Base-by-base conservation (phyloP, 2,113 vertebrate genomes). In the Artemisiospiza belli region DNA sequence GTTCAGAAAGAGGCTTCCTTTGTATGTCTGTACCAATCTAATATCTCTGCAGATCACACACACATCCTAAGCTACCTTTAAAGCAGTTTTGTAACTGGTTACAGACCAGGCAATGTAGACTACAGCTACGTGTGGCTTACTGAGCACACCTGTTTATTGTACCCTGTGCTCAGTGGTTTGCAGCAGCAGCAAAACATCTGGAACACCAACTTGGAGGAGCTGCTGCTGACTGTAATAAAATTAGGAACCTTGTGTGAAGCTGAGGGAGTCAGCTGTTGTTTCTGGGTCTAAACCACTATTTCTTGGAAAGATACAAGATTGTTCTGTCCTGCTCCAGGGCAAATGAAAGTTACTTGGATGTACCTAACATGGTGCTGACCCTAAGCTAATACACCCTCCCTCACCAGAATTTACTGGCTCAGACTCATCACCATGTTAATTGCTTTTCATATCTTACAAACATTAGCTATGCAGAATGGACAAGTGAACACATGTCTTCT, bases 351-450 rank as follows among this genome's bases (percentile, higher is more conserved):
- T 67, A 1, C 20, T 46, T 69, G 52, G 22, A 74, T 41, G 35
- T 81, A 47, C 11, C 67, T 89, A 59, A 31, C 51, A 51, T n/a
- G 30, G 20, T 55, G 47, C 69, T 86, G 83, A 74, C 31, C 62
- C 66, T 41, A 19, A 84, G 74, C 66, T 84, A 55, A 52, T 79
- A 28, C 9, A 67, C 6, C 27, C 27, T 87, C 64, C 92, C 23
- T 72, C 0, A 0, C 35, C 63, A 67, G 31, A 54, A 25, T 30
- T 83, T 86, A 64, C 20, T 91, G 90, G 69, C 76, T 89, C 61
- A 90, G 51, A 52, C 55, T 93, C 86, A 90, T 96, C 89, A 81
- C 33, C 57, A 47, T 84, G 47, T 67, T 91, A 93, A 93, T 94
- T 89, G 69, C 83, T 95, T 94, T 90, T 90, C 77, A 62, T 67